These are phyloP conservation scores for Neoscelio sp. DNA, from an alignment of 2,888 invertebrate species.

Conservation along the genomic window DNA sequence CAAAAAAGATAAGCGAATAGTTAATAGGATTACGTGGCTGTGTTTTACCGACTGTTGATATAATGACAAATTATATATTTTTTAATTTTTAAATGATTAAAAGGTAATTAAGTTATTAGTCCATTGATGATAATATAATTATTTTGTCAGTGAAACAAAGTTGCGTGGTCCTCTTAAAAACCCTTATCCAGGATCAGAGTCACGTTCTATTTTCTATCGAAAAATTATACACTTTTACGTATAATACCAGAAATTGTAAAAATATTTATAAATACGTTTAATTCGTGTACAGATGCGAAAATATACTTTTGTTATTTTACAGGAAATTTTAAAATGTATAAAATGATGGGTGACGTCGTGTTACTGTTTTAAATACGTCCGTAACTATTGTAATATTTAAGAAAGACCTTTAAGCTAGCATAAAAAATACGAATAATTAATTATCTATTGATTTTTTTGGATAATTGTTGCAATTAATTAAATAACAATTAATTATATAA, in stretches of 20 bases:
- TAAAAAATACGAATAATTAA: too few relatives aligned
- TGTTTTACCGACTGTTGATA: background rate
- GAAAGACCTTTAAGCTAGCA: too few relatives aligned
- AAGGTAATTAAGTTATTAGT: too few relatives aligned
- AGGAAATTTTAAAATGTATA: conserved; percentile 10
- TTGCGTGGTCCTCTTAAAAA: too few relatives aligned
- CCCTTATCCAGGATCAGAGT: background rate
- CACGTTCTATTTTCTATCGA: conserved; percentile 20
- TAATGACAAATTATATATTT: conserved; percentile 16
- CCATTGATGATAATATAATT: too few relatives aligned
- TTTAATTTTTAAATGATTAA: too few relatives aligned
- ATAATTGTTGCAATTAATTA: background rate
- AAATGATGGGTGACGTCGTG: conserved; percentile 42
- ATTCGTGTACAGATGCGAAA: conserved; percentile 3
- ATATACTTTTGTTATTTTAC: conserved; percentile 17
- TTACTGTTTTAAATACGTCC: conserved; percentile 59
- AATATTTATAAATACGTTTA: background rate
- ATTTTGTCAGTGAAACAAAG: too few relatives aligned
- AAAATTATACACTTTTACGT: too few relatives aligned
- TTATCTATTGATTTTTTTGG: too few relatives aligned
- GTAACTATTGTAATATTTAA: conserved; percentile 23
- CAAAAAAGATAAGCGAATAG: conserved; percentile 12
- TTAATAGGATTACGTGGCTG: too few relatives aligned
- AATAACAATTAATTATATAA: too few relatives aligned
- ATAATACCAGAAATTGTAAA: too few relatives aligned